Evolutionary conservation across 2,797 vertebrate species (phyloP).

Genomic region (Hoplostethus mediterraneus): DNA sequence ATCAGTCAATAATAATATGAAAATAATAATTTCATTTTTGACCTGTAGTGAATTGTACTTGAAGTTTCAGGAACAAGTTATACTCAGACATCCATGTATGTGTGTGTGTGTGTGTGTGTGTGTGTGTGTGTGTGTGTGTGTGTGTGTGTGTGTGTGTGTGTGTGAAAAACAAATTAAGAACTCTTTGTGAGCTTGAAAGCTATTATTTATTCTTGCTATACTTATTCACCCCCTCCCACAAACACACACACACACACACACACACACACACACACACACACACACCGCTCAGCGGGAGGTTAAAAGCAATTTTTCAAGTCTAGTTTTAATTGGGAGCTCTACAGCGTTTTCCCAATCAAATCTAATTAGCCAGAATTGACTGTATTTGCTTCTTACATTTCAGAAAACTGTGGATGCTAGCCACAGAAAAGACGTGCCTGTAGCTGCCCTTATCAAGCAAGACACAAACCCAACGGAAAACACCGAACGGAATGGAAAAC

Average conservation of each 20-base stretch:
- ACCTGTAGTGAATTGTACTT: neutral
- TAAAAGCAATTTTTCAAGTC: constrained; percentile 51
- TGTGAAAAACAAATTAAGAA: neutral
- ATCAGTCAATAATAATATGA: no score
- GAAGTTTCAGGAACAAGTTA: no score
- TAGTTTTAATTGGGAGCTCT: constrained; percentile 60
- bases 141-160: constrained; percentile 15
- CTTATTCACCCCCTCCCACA: constrained; percentile 42
- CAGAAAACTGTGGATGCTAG: constrained; percentile 1
- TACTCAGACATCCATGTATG: neutral
- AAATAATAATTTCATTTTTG: no score
- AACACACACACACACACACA: constrained; percentile 4
- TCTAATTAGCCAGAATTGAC: constrained; percentile 50
- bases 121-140: neutral
- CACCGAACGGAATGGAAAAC: neutral
- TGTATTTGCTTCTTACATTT: constrained; percentile 4
- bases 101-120: constrained; percentile 5
- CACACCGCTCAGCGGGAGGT: constrained; percentile 48
- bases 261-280: neutral
- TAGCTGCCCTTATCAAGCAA: neutral
- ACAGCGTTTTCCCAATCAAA: constrained; percentile 52
- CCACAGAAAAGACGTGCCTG: constrained; percentile 14
- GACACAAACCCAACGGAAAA: neutral
- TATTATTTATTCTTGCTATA: constrained; percentile 47
- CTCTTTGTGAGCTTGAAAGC: constrained; percentile 19